Conservation (phyloP, 1,140 invertebrate species). For the Dendroctonus valens region DNA sequence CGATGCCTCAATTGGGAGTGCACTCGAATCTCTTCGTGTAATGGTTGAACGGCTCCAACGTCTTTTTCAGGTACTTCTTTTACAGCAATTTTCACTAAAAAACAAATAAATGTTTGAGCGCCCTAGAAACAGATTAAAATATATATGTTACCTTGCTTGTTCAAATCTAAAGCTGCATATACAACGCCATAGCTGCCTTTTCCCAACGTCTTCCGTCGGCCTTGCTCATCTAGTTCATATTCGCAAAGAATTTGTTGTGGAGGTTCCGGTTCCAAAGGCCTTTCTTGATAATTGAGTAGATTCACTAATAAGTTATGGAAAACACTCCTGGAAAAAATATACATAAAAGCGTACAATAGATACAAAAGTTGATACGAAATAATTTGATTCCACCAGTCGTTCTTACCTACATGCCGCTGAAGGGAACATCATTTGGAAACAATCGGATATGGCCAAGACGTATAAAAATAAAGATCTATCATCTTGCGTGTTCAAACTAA, state of each 20-base stretch:
- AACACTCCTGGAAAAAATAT: conserved; percentile 65
- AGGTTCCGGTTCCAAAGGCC: conserved; percentile 77
- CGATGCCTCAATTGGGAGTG: conserved; percentile 94
- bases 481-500: conserved; percentile 93
- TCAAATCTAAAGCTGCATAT: conserved; percentile 90
- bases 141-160: conserved; percentile 70
- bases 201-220: conserved; percentile 84
- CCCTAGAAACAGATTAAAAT: too few relatives aligned
- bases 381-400: not conserved
- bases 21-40: conserved; percentile 98
- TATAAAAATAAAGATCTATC: conserved; percentile 95
- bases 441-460: conserved; percentile 96
- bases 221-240: conserved; percentile 92
- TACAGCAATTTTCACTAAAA: conserved; percentile 76
- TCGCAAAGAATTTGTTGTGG: conserved; percentile 59
- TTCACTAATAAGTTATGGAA: conserved; percentile 80
- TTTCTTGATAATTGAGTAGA: conserved; percentile 82
- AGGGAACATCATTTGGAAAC: conserved; percentile 98
- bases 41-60: conserved; percentile 93
- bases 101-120: conserved; percentile 7
- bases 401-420: conserved; percentile 72
- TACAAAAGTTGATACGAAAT: not conserved
- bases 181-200: conserved; percentile 96
- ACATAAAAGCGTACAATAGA: not conserved
- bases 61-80: conserved; percentile 98